These are phyloP conservation scores for Rattus norvegicus DNA, from an alignment of 2,113 vertebrate species.

Conservation along the genomic window GRCr8 NC_086019.1:161080501-161081000, in stretches of 20 bases:
- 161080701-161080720: not conserved
- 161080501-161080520: not conserved
- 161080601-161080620: not conserved
- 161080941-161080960: constrained; percentile 1
- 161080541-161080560: not conserved
- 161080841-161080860: not conserved
- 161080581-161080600: not conserved
- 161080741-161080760: not conserved
- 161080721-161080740: not conserved
- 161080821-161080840: not conserved
- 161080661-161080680: not conserved
- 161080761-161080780: not conserved
- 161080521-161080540: not conserved
- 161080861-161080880: not conserved
- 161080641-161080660: not conserved
- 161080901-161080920: not conserved
- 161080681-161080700: not conserved
- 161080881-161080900: not conserved
- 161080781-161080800: not conserved
- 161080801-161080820: not conserved
- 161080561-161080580: not conserved
- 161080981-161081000: not conserved
- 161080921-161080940: not conserved
- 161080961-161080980: not conserved
- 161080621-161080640: not conserved